Conservation (phyloP, 1,140 invertebrate genomes). For the Melitaea cinxia region DNA sequence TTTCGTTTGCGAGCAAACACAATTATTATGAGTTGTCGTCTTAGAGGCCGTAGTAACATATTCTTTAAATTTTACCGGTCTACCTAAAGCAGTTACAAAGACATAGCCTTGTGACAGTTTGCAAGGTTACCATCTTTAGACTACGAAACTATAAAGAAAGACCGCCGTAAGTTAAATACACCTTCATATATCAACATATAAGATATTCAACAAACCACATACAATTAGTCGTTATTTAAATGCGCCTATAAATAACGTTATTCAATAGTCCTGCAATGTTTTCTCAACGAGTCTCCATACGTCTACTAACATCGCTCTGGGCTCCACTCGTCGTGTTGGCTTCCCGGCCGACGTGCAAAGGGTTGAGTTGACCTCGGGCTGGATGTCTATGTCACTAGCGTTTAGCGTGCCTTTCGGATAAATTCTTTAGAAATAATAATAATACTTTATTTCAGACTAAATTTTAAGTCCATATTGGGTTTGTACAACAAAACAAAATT, state of each 20-base stretch:
- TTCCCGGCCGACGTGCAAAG: constrained; percentile 30
- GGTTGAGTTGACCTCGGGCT: constrained; percentile 27
- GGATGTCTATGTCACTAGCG: constrained; percentile 20
- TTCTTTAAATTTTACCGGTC: no score
- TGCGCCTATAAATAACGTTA: constrained; percentile 1
- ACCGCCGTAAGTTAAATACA: background rate
- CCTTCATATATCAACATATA: background rate
- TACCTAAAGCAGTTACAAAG: no score
- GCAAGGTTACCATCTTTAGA: no score
- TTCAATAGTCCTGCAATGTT: constrained; percentile 7
- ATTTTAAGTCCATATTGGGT: no score
- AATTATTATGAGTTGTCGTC: no score
- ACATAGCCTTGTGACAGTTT: no score
- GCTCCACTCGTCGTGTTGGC: constrained; percentile 23
- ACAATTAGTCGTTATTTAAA: constrained; percentile 6
- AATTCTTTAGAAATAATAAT: constrained; percentile 3
- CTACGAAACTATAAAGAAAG: no score
- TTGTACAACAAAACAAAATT: no score
- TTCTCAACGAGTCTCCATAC: constrained; percentile 10
- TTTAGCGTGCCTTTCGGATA: constrained; percentile 12
- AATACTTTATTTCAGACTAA: no score
- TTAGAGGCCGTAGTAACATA: no score
- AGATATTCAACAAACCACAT: constrained; percentile 5
- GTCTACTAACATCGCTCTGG: constrained; percentile 20
- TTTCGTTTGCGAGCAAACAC: no score